These are phyloP conservation scores for Pelvicachromis taeniatus DNA, from an alignment of 2,113 vertebrate species.

Conservation along the genomic window DNA sequence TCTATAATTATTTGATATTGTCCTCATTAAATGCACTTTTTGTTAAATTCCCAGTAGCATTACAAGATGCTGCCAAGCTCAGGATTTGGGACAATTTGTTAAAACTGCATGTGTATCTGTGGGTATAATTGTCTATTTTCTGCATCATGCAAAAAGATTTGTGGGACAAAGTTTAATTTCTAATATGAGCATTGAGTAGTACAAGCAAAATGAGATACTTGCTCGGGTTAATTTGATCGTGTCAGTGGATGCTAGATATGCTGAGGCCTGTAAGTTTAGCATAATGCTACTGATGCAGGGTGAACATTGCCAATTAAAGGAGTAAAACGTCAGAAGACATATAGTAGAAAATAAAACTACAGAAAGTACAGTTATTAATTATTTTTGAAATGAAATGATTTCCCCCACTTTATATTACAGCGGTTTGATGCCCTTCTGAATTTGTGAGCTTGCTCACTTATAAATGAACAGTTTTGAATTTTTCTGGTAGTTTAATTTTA, in stretches of 20 bases:
- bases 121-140: constrained; percentile 2
- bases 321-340: not conserved
- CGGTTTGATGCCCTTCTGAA: not conserved
- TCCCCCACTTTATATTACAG: not conserved
- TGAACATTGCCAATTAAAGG: not conserved
- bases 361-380: not conserved
- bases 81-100: not conserved
- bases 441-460: not conserved
- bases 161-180: constrained; percentile 34
- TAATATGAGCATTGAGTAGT: constrained; percentile 35
- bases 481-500: not conserved
- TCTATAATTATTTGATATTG: not conserved
- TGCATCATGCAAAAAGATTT: not conserved
- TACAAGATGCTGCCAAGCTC: not conserved
- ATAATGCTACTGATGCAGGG: not conserved
- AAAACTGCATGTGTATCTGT: not conserved
- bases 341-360: not conserved
- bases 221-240: constrained; percentile 37
- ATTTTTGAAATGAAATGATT: not conserved
- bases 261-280: not conserved
- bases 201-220: constrained; percentile 10
- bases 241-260: not conserved
- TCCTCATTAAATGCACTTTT: not conserved
- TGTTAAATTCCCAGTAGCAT: not conserved
- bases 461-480: not conserved